Evolutionary conservation across 2,113 vertebrate species (phyloP), one percentile per base, ranked within the genome.

Genomic region (Brachyhypopomus gauderio): DNA sequence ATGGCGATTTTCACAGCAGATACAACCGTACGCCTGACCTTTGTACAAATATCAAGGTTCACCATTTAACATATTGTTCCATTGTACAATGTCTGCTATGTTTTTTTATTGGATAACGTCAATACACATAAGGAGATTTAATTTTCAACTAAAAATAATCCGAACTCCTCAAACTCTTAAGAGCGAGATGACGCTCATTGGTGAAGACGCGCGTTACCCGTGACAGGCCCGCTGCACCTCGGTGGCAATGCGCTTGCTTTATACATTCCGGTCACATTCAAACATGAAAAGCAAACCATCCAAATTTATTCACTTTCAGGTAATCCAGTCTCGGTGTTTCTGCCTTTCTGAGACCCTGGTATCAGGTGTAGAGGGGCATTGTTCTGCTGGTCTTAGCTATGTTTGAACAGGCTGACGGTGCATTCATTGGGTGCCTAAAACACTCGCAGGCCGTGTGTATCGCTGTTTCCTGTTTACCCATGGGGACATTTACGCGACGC

Each of bases 381-480:
- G 84, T 85, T 82, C 55, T 23, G 45, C 14, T 82, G 80, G 30
- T 71, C 36, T 83, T 72, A 36, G 34, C 48, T 75, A 36, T 83
- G 69, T 85, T 82, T 82, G 72, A 82, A 83, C 59, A 73, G 76
- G 38, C 5, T 76, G 56, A 71, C 45, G 71, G 62, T 59, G 55
- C 72, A 36, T 73, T 56, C 74, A 80, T 74, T 77, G 41, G n/a
- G 36, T 48, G 41, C 83, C 55, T 71, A 73, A 59, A 62, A 86
- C 75, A 60, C 69, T 78, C 73, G 38, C 67, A 78, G 69, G 81
- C 81, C 76, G 74, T 90, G 82, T 89, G 75, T 81, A 73, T 88
- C 86, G 87, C 89, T 89, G 88, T 85, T 89, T 88, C 89, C 85
- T 87, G 86, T 86, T 88, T 88, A 88, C 85, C 80, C 30, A 60